phyloP scores from a whole-genome alignment of 1,140 invertebrate species.

The Drosophila takahashii region DNA sequence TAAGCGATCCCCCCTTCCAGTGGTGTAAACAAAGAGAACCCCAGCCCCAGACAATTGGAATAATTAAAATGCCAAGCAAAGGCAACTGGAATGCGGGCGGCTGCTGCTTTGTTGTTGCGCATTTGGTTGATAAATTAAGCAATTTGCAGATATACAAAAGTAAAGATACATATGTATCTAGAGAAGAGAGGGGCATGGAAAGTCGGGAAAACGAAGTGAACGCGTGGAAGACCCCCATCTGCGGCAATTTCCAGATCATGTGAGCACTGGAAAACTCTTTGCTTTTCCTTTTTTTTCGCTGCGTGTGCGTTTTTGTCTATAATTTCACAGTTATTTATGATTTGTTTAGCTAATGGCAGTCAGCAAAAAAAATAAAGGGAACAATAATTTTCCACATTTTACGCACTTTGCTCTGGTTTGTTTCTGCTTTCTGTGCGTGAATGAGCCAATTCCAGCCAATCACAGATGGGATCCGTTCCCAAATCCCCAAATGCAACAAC shows the following conservation, averaged over 20 bases:
- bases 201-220: slow-evolving; percentile 9
- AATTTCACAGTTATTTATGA: slow-evolving; percentile 68
- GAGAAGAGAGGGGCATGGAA: not conserved
- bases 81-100: slow-evolving; percentile 64
- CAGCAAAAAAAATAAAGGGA: slow-evolving; percentile 19
- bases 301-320: slow-evolving; percentile 38
- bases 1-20: slow-evolving; percentile 42
- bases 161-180: not conserved
- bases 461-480: slow-evolving; percentile 28
- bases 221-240: slow-evolving; percentile 53
- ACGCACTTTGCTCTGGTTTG: slow-evolving; percentile 40
- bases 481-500: slow-evolving; percentile 26
- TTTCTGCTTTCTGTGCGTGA: slow-evolving; percentile 32
- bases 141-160: slow-evolving; percentile 44
- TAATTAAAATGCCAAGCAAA: slow-evolving; percentile 78
- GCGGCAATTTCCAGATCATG: slow-evolving; percentile 45
- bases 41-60: slow-evolving; percentile 71
- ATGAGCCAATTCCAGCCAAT: slow-evolving; percentile 11
- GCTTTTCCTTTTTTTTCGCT: slow-evolving; percentile 2
- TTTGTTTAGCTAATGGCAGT: slow-evolving; percentile 59
- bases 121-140: slow-evolving; percentile 72
- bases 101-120: slow-evolving; percentile 44
- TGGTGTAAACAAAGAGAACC: slow-evolving; percentile 66
- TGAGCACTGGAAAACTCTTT: slow-evolving; percentile 27
- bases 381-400: slow-evolving; percentile 43